These are phyloP conservation scores for Neotoma lepida DNA, from an alignment of 2,113 vertebrate species.

Conservation along the genomic window DNA sequence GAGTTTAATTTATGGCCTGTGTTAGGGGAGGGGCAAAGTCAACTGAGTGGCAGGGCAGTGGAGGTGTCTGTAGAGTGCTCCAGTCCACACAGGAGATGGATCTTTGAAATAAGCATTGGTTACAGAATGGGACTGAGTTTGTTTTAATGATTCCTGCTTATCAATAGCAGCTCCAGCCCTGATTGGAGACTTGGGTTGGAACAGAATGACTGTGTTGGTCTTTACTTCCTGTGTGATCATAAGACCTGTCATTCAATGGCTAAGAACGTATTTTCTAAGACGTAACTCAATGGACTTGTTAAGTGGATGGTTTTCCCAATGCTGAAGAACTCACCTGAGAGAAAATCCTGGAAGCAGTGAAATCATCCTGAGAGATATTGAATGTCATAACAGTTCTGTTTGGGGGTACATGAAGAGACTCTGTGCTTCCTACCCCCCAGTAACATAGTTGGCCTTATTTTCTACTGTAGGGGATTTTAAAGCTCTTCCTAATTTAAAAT, in stretches of 20 bases:
- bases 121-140: background rate
- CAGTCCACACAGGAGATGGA: background rate
- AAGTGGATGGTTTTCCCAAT: background rate
- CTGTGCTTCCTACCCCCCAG: background rate
- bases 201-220: background rate
- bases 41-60: accelerated
- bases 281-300: too few species aligned
- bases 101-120: background rate
- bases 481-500: slow-evolving; percentile 35
- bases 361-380: background rate
- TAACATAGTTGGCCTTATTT: background rate
- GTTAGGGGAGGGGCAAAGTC: background rate
- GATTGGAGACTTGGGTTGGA: background rate
- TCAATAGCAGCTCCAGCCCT: accelerated
- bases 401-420: background rate
- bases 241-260: background rate
- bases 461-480: background rate
- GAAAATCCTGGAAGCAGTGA: background rate
- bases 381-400: background rate
- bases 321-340: background rate
- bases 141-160: accelerated
- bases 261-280: background rate
- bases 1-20: too few species aligned
- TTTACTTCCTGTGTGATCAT: background rate
- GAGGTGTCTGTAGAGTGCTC: accelerated